Conservation (phyloP, 30 jellyfish, hydroid and myxozoan species). For the Cassiopea xamachana region DNA sequence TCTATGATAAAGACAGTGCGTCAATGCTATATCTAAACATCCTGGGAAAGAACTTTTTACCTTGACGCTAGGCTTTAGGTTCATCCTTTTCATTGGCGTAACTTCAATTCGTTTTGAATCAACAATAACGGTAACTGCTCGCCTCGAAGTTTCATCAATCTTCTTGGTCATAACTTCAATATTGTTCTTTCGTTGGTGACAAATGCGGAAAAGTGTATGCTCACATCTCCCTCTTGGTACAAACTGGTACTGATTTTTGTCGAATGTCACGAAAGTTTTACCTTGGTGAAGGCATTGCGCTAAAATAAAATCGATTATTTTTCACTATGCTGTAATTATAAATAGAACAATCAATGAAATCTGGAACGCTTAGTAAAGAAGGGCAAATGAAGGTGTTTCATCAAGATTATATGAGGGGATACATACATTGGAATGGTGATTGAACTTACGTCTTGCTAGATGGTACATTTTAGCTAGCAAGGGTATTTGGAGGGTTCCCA, state of each 20-base stretch:
- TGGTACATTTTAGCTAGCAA: conserved; percentile 23
- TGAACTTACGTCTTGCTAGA: conserved; percentile 40
- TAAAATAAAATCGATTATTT: background rate
- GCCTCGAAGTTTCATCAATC: conserved; percentile 1
- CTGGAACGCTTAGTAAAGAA: no score
- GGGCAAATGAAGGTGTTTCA: no score
- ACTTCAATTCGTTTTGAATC: conserved; percentile 49
- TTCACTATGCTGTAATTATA: no score
- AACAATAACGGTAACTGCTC: conserved; percentile 52
- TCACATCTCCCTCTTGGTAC: conserved; percentile 66
- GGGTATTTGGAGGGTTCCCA: conserved; percentile 49
- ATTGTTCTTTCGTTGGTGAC: conserved; percentile 45
- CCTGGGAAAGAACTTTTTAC: background rate
- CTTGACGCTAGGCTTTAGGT: conserved; percentile 42
- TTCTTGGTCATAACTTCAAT: conserved; percentile 58
- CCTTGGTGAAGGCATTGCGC: conserved; percentile 71
- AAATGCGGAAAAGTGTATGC: conserved; percentile 69
- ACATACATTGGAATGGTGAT: background rate
- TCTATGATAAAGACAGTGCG: no score
- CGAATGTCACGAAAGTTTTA: conserved; percentile 60
- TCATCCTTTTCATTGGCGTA: conserved; percentile 34
- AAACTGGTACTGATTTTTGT: conserved; percentile 49
- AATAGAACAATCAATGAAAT: no score
- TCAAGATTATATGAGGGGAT: background rate
- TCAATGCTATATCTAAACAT: no score